These are phyloP conservation scores for Latrodectus hesperus DNA, from an alignment of 2,888 invertebrate genomes.

Conservation along the genomic window DNA sequence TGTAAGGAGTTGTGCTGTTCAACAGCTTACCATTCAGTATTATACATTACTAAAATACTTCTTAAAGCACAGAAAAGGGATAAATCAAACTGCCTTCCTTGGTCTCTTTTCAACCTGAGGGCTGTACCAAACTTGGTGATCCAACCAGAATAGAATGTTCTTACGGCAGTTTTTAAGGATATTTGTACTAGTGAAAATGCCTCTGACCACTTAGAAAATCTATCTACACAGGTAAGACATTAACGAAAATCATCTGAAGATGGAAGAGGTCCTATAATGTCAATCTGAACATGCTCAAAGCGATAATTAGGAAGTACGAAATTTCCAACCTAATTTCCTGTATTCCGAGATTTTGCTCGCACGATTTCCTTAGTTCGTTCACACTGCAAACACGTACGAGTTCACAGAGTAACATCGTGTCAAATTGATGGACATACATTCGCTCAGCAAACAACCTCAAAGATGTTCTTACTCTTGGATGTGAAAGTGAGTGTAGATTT, in stretches of 20 bases:
- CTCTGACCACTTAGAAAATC: conserved; percentile 75
- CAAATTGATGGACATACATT: too few relatives aligned
- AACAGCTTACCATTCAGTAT: not conserved
- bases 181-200: conserved; percentile 73
- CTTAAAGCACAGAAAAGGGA: conserved; percentile 73
- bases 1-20: not conserved
- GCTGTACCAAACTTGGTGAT: conserved; percentile 71
- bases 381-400: conserved; percentile 10
- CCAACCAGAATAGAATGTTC: conserved; percentile 72
- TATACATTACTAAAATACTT: conserved; percentile 70
- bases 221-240: not conserved
- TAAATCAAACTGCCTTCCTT: conserved; percentile 70
- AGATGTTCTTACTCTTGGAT: too few relatives aligned
- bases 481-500: too few relatives aligned
- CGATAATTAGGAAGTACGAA: conserved; percentile 4
- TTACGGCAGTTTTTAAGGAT: conserved; percentile 59
- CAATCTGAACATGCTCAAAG: conserved; percentile 54
- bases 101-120: conserved; percentile 71
- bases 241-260: too few relatives aligned
- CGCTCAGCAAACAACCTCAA: too few relatives aligned
- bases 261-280: conserved; percentile 57
- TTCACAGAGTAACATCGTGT: not conserved
- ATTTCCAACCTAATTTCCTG: not conserved
- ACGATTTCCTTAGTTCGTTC: conserved; percentile 20
- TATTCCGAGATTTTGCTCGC: not conserved